These are phyloP conservation scores for Theropithecus gelada DNA, from an alignment of 2,113 vertebrate genomes.

Conservation along the genomic window DNA sequence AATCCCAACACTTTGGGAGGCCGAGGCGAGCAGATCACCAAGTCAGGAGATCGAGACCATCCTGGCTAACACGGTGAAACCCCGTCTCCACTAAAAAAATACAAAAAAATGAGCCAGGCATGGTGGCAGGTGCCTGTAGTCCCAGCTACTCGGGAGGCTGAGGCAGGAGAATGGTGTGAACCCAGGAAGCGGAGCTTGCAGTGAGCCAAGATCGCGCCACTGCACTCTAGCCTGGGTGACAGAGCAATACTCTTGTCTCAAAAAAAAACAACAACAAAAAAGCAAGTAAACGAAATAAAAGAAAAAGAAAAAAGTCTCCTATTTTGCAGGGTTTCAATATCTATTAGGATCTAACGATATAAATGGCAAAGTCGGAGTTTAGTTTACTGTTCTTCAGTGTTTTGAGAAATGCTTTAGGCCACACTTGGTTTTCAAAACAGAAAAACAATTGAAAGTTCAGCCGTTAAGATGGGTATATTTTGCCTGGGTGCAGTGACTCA, in stretches of 20 bases:
- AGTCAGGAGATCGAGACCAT: no score
- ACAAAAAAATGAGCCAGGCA: no score
- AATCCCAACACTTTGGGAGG: no score
- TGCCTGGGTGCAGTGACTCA: no score
- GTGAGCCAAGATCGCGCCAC: no score
- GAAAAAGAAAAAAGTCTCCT: rapidly evolving
- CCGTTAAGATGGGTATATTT: conserved; percentile 46
- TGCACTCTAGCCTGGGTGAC: no score
- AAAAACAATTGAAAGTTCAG: conserved; percentile 67
- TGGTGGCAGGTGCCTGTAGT: no score
- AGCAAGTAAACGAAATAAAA: not conserved
- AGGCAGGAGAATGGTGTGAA: no score
- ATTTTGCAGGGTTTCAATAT: conserved; percentile 47
- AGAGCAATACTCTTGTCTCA: not conserved
- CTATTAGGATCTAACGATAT: conserved; percentile 11
- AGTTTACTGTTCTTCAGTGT: conserved; percentile 50
- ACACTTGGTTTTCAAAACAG: conserved; percentile 63
- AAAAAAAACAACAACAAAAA: conserved; percentile 22
- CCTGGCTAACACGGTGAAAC: no score
- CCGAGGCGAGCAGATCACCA: rapidly evolving
- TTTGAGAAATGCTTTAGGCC: conserved; percentile 61
- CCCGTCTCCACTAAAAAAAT: no score
- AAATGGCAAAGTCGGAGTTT: conserved; percentile 64
- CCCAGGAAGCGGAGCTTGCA: no score
- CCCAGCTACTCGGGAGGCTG: no score